Percentiles rank a stretch among this genome's conserved stretches.
Conservation (phyloP, 2,888 invertebrate genomes). For the Troilus luridus region DNA sequence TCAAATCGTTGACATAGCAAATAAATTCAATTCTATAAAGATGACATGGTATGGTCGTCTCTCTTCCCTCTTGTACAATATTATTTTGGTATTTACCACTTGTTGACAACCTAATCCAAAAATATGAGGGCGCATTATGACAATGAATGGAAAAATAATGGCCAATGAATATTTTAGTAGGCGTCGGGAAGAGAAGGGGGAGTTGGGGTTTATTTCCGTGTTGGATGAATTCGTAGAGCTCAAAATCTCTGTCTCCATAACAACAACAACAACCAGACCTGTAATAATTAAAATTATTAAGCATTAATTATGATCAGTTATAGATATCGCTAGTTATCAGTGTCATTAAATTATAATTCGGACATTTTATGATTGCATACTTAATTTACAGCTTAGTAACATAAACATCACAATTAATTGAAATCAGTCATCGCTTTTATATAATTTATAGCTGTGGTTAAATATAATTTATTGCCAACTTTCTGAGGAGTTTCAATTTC, state of each 20-base stretch:
- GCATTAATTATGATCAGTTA: neutral
- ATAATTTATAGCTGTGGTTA: neutral
- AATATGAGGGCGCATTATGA: constrained; percentile 41
- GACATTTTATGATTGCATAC: neutral
- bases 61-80: neutral
- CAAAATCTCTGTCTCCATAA: constrained; percentile 6
- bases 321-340: neutral
- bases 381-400: neutral
- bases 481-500: too few relatives aligned
- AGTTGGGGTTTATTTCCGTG: neutral
- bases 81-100: constrained; percentile 23
- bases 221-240: neutral
- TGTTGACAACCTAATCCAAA: constrained; percentile 41
- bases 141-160: constrained; percentile 41
- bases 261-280: neutral
- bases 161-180: constrained; percentile 48
- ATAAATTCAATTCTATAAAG: neutral
- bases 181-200: neutral
- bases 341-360: neutral
- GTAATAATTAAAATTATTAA: constrained; percentile 3
- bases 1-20: too few relatives aligned
- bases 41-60: neutral
- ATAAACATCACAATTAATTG: neutral
- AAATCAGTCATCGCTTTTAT: neutral
- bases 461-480: neutral